A percentile compares a stretch with the other conserved stretches of the same genome.
phyloP scores from a whole-genome alignment of 1,140 invertebrate species.

The Akabosia matsudoensis region DNA sequence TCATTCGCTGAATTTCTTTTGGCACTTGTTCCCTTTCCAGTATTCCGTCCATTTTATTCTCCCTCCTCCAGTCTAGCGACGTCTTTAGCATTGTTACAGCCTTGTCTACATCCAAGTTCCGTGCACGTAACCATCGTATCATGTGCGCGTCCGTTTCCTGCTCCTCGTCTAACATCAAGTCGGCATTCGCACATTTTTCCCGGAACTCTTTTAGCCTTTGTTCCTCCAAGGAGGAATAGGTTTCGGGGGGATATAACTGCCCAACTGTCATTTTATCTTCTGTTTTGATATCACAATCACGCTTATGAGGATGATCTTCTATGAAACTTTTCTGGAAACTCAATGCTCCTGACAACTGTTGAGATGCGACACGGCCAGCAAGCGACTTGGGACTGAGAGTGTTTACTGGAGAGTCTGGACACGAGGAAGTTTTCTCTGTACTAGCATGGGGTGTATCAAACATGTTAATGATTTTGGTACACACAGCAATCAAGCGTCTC shows the following conservation, averaged over 20 bases:
- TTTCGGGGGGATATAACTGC: not conserved
- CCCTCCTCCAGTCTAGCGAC: slow-evolving; percentile 22
- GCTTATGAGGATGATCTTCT: no score
- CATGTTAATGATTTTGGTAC: no score
- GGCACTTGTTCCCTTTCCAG: not conserved
- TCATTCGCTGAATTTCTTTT: not conserved
- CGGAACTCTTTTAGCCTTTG: not conserved
- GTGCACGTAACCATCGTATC: slow-evolving; percentile 20
- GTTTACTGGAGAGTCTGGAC: no score
- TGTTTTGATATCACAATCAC: no score
- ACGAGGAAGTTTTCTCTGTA: no score
- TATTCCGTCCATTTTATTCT: slow-evolving; percentile 17
- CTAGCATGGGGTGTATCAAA: no score
- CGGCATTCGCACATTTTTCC: not conserved
- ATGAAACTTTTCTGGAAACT: no score
- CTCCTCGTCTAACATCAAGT: not conserved
- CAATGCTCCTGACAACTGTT: no score
- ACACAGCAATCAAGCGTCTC: no score
- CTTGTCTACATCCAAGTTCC: slow-evolving; percentile 14
- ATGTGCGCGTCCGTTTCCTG: not conserved
- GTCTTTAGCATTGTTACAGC: not conserved
- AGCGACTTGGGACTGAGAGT: no score
- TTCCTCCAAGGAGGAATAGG: not conserved
- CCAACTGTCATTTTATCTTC: slow-evolving; percentile 10
- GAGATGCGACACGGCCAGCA: no score